Evolutionary conservation across 2,797 vertebrate species (phyloP).

Genomic region (Hippopotamyrus pictus): DNA sequence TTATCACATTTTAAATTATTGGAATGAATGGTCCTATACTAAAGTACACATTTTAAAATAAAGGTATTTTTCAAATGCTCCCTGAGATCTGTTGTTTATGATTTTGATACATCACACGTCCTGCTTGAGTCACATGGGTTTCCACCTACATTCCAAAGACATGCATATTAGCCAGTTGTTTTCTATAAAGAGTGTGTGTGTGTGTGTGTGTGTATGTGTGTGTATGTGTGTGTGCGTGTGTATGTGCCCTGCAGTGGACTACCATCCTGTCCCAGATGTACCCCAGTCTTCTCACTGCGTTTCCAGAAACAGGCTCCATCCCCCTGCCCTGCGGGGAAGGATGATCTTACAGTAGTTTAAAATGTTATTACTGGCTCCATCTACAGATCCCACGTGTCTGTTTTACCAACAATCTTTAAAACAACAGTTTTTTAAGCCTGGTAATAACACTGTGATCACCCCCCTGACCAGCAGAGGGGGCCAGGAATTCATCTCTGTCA

Average conservation of each 20-base stretch:
- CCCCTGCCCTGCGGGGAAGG: not conserved
- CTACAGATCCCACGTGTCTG: not conserved
- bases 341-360: not conserved
- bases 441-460: not conserved
- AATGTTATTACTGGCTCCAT: not conserved
- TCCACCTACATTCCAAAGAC: not conserved
- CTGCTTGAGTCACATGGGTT: not conserved
- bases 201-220: constrained; percentile 14
- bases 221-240: constrained; percentile 34
- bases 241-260: constrained; percentile 30
- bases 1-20: constrained; percentile 25
- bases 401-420: not conserved
- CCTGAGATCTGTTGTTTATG: not conserved
- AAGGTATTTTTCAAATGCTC: constrained; percentile 18
- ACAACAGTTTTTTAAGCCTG: not conserved
- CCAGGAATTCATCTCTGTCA: not conserved
- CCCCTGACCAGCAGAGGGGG: not conserved
- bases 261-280: not conserved
- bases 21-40: not conserved
- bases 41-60: constrained; percentile 22
- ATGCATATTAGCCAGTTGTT: not conserved
- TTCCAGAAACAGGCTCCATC: not conserved
- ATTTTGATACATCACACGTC: not conserved
- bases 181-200: constrained; percentile 8
- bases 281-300: not conserved